Percentiles rank a stretch among this genome's conserved stretches.
Evolutionary conservation across 2,888 invertebrate genomes (phyloP).

Genomic region (Gerosis bhagava): DNA sequence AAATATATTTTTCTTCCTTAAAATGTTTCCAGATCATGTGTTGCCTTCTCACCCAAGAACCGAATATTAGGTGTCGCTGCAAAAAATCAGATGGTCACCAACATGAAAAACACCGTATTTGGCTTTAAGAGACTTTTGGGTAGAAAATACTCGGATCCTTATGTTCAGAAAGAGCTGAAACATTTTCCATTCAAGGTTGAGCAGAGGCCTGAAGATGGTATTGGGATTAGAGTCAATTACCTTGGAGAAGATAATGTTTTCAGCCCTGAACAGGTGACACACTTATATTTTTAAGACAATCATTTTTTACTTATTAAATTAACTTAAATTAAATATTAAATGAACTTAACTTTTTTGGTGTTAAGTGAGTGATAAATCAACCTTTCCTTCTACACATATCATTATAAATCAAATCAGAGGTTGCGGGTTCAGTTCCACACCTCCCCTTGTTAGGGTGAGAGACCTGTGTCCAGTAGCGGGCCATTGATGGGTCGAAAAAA

Average conservation of each 20-base stretch:
- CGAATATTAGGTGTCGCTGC: slow-evolving; percentile 98
- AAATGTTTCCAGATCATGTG: slow-evolving; percentile 97
- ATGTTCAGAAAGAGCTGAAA: slow-evolving; percentile 92
- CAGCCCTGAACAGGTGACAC: slow-evolving; percentile 94
- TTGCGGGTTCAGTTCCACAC: too few species aligned
- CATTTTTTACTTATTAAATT: too few species aligned
- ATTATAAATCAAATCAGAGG: too few species aligned
- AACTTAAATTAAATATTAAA: too few species aligned
- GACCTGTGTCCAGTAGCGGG: too few species aligned
- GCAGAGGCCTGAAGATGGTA: slow-evolving; percentile 89
- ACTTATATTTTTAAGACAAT: too few species aligned
- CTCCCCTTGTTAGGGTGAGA: too few species aligned
- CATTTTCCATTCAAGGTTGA: slow-evolving; percentile 91
- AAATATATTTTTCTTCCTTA: too few species aligned
- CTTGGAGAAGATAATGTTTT: slow-evolving; percentile 93
- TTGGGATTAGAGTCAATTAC: slow-evolving; percentile 95
- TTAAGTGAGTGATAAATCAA: too few species aligned
- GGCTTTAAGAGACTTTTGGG: slow-evolving; percentile 97
- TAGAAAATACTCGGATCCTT: slow-evolving; percentile 93
- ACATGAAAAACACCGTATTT: slow-evolving; percentile 97
- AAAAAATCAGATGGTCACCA: slow-evolving; percentile 97
- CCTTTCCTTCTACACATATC: too few species aligned
- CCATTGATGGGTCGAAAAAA: too few species aligned
- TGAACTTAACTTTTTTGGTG: too few species aligned
- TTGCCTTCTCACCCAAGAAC: slow-evolving; percentile 96